phyloP scores from a whole-genome alignment of 2,888 invertebrate genomes.

The Lathronympha strigana region DNA sequence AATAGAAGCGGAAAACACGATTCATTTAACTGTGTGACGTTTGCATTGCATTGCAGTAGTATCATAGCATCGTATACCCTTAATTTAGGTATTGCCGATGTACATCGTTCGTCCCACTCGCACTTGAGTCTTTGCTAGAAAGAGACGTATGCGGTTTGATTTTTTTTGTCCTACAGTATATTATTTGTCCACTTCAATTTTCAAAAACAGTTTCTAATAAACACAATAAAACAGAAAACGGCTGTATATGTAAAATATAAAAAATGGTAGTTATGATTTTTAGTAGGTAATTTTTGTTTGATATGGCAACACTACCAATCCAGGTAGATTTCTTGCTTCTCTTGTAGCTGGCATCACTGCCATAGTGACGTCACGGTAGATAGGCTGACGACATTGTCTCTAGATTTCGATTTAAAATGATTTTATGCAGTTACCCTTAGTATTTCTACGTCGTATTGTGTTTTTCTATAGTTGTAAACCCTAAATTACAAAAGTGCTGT shows the following conservation, averaged over 20 bases:
- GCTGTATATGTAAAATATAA: background rate
- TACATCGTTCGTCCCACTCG: background rate
- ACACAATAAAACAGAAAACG: background rate
- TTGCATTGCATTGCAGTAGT: background rate
- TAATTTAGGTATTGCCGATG: too few relatives aligned
- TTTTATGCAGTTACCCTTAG: constrained; percentile 69
- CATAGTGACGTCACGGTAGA: constrained; percentile 77
- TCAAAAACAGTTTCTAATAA: background rate
- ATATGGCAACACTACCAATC: constrained; percentile 48
- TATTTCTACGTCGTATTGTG: constrained; percentile 67
- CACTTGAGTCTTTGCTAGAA: constrained; percentile 1
- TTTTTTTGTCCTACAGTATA: background rate
- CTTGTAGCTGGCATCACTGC: constrained; percentile 64
- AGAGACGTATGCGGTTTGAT: background rate
- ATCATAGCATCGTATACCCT: background rate
- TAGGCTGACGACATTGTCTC: constrained; percentile 76
- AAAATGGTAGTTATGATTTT: too few relatives aligned
- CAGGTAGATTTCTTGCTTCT: constrained; percentile 43
- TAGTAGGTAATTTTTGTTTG: constrained; percentile 8
- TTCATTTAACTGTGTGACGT: background rate
- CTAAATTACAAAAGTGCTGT: constrained; percentile 69
- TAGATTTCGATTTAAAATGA: constrained; percentile 70
- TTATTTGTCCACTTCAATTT: background rate
- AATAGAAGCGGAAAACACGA: constrained; percentile 9
- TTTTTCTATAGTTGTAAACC: constrained; percentile 61